Evolutionary conservation across 1,140 invertebrate genomes (phyloP), one percentile per base, ranked within the genome.

Genomic region (Lepidostoma basale): DNA sequence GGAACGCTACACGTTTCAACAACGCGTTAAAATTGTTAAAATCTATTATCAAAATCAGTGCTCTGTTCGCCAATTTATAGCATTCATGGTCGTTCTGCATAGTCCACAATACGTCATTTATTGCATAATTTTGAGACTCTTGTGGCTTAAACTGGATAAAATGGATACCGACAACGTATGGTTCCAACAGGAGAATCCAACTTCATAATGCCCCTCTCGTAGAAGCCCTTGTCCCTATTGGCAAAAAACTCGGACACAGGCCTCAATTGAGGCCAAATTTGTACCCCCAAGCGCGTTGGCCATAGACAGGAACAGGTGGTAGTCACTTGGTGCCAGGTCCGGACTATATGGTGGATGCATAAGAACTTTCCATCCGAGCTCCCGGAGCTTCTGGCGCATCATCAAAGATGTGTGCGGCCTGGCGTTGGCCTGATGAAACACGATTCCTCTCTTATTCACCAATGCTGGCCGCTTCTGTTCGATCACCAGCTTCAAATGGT

Each of bases 231-330:
- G 42, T 45, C 18, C 18, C 42, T 45, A 45, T 45, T 45, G 42
- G 42, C 42, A 45, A 45, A 45, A 45, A 45, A 45, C 42, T 45
- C 42, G 42, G 42, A 45, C 42, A 45, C n/a, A n/a, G n/a, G n/a
- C n/a, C n/a, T n/a, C n/a, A n/a, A n/a, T n/a, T n/a, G n/a, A n/a
- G n/a, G n/a, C n/a, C n/a, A n/a, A n/a, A n/a, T n/a, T n/a, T n/a
- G n/a, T n/a, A n/a, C n/a, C n/a, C n/a, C n/a, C 42, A 45, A 45
- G 42, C 42, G 42, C 42, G 42, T 45, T 45, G 42, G 42, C 42
- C 42, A 45, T 45, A 45, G 42, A 45, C 42, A 45, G 42, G 42
- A 45, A 45, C 14, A 18, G 42, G 42, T 45, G 42, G 42, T 45
- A 45, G 42, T 16, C 42, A 45, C 42, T 45, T 18, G 42, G 3